Evolutionary conservation across 1,140 invertebrate genomes (phyloP), one percentile per base, ranked within the genome.

Genomic region (Philopotamus ludificatus): DNA sequence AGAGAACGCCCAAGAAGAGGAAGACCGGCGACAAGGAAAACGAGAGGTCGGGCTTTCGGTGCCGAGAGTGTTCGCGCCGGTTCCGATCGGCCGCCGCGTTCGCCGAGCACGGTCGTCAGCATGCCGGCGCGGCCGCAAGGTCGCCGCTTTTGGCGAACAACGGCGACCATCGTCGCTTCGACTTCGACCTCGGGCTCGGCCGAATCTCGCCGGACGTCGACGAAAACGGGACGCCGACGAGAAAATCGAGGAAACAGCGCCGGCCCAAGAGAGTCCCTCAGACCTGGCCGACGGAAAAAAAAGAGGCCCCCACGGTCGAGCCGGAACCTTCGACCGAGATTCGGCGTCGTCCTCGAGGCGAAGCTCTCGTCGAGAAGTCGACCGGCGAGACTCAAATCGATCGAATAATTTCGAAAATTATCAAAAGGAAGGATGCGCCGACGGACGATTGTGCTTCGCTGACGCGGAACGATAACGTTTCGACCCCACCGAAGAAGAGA

Each of bases 251-350:
- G 10, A 82, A 82, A 60, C 81, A 82, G 65, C 77, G 73, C 26
- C 75, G 76, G 65, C 81, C 81, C 2, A 77, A 81, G 54, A 82
- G 79, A 70, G 72, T 82, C 7, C 71, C 81, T 8, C 57, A 73
- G 58, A 73, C 71, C 70, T 70, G 73, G 49, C 67, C 65, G 44
- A 4, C 44, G 4, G 3, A 8, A 47, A 39, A 39, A 34, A 34
- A 12, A 34, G 28, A 34, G 12, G 4, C 28, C 28, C 28, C 28
- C 28, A 7, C 28, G 28, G n/a, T n/a, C n/a, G n/a, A n/a, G n/a
- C n/a, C n/a, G n/a, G n/a, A n/a, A n/a, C n/a, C n/a, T n/a, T n/a
- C n/a, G n/a, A n/a, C n/a, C n/a, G n/a, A n/a, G n/a, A n/a, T n/a
- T n/a, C n/a, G n/a, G n/a, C n/a, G n/a, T n/a, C n/a, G n/a, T n/a